A percentile compares a stretch with the other conserved stretches of the same genome.
phyloP scores from a whole-genome alignment of 2,888 invertebrate species.

The Serripes groenlandicus region DNA sequence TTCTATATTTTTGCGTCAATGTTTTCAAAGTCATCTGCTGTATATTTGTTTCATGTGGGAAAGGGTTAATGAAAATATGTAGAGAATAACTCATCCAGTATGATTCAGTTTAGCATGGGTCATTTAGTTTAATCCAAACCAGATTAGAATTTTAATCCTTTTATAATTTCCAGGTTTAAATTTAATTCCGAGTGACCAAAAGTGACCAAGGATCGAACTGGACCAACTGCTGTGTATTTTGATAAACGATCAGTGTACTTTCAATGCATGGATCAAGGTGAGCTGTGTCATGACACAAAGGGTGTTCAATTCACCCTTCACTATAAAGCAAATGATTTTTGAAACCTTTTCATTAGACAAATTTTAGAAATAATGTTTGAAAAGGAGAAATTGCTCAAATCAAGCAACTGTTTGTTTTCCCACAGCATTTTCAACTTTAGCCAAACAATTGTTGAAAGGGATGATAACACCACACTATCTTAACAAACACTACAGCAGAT shows the following conservation, averaged over 20 bases:
- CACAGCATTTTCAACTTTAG: neutral
- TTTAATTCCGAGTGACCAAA: conserved; percentile 15
- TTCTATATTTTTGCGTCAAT: neutral
- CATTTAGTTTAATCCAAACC: conserved; percentile 20
- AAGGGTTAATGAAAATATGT: neutral
- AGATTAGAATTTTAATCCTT: conserved; percentile 20
- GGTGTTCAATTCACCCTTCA: too few species aligned
- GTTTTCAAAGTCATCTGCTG: neutral
- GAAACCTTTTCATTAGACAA: neutral
- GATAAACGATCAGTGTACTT: conserved; percentile 31
- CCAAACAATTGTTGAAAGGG: too few species aligned
- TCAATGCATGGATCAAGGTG: conserved; percentile 27
- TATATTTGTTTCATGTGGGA: neutral
- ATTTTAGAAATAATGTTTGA: neutral
- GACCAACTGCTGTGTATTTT: conserved; percentile 54
- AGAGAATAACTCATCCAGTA: neutral
- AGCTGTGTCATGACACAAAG: too few species aligned
- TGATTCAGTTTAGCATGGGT: neutral
- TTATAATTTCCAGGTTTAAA: conserved; percentile 10
- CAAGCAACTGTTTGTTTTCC: neutral
- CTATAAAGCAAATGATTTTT: neutral
- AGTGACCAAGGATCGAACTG: conserved; percentile 16
- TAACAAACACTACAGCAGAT: too few species aligned
- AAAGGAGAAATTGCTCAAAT: neutral
- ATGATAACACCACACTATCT: too few species aligned